Conservation (phyloP, 2,888 invertebrate species). For the Hypena proboscidalis region DNA sequence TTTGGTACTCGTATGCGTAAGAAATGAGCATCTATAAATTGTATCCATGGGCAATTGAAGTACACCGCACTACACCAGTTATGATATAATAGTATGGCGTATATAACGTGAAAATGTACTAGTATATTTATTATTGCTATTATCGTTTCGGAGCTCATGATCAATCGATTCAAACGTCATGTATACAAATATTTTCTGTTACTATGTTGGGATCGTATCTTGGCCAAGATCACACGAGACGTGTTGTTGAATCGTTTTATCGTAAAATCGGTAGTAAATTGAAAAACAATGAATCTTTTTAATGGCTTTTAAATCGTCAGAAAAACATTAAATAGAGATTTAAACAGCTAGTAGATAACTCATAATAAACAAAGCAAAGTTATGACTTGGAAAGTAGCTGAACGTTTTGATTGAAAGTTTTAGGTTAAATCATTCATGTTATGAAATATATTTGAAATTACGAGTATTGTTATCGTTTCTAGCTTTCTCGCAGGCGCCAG, state of each 20-base stretch:
- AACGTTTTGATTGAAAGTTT: neutral
- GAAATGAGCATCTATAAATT: conserved; percentile 26
- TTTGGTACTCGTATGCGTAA: conserved; percentile 10
- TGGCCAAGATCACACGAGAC: conserved; percentile 13
- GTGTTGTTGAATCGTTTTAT: neutral
- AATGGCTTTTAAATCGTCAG: conserved; percentile 6
- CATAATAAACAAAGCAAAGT: neutral
- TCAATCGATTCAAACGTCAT: conserved; percentile 29
- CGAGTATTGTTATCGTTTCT: conserved; percentile 11
- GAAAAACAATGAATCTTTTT: conserved; percentile 1
- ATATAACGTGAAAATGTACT: conserved; percentile 27
- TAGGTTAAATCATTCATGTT: conserved; percentile 4
- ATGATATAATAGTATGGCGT: conserved; percentile 18
- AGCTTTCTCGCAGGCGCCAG: conserved; percentile 13
- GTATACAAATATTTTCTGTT: conserved; percentile 19
- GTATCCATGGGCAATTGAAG: conserved; percentile 15
- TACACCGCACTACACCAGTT: conserved; percentile 11
- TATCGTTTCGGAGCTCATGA: conserved; percentile 27
- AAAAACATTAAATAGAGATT: conserved; percentile 1
- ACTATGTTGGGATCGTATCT: conserved; percentile 20
- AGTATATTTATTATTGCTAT: conserved; percentile 31
- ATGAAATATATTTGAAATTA: conserved; percentile 1
- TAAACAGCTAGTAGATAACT: neutral
- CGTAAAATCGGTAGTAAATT: neutral
- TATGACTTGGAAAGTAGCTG: neutral